Evolutionary conservation across 2,113 vertebrate species (phyloP), one percentile per base, ranked within the genome.

Genomic region (Corythornis madagascariensis): DNA sequence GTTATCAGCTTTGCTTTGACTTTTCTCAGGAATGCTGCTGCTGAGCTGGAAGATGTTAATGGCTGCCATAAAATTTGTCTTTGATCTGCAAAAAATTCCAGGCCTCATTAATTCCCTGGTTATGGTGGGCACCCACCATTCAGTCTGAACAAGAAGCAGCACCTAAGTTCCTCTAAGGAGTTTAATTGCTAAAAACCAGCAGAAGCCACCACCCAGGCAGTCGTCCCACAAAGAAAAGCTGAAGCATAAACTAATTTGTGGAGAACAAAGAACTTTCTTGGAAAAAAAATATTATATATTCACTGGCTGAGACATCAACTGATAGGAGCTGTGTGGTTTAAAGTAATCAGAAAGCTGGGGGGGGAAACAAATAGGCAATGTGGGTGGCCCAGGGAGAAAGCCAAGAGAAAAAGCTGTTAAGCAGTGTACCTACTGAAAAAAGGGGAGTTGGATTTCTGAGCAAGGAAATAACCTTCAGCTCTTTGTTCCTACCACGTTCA

Each of bases 11-110:
- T 87, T 91, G 64, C 87, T 93, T 89, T 56, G n/a, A 78, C 66
- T 89, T 93, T 94, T 76, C 72, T 88, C 50, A 89, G 71, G 82
- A 95, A 96, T 87, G 67, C 22, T 89, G 5, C 63, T 80, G 55
- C 40, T 85, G 29, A 64, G n/a, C 56, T 85, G 47, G 55, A 89
- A 60, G 71, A 90, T 77, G 71, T 85, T 93, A 87, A 90, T 84
- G 61, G 16, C 35, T 89, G 57, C 78, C 40, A 74, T 92, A 89
- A 93, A 94, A 19, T 85, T 87, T 80, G 59, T 40, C 89, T 95
- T 95, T 96, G 91, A 94, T 96, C 87, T 96, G 42, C 31, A 87
- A 59, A 93, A 90, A 87, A 92, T 73, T 87, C 59, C 75, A 91
- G 73, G 63, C 45, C 63, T 86, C 74, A 72, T 90, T 95, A 94